phyloP scores from a whole-genome alignment of 1,140 invertebrate species.

The Magallana ariakensis region DNA sequence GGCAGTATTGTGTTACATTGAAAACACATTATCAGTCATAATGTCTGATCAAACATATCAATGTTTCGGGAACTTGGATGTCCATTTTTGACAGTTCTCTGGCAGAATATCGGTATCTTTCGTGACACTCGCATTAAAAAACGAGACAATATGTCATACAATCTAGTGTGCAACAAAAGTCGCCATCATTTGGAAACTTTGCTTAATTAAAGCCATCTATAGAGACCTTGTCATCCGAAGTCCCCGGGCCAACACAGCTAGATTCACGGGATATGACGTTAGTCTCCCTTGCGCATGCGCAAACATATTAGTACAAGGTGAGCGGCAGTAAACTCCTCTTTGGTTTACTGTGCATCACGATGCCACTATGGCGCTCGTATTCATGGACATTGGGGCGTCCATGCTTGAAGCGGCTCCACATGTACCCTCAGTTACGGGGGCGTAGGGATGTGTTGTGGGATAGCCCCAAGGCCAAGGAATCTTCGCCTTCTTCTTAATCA shows the following conservation, averaged over 20 bases:
- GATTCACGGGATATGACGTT: slow-evolving; percentile 53
- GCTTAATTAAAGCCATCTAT: background rate
- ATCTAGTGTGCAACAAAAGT: background rate
- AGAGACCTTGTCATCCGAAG: slow-evolving; percentile 1
- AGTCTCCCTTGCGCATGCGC: slow-evolving; percentile 49
- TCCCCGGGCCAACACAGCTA: slow-evolving; percentile 49
- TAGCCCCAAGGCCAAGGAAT: slow-evolving; percentile 56
- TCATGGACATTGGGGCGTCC: slow-evolving; percentile 54
- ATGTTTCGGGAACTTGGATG: slow-evolving; percentile 2
- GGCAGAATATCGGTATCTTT: background rate
- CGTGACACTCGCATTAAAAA: background rate
- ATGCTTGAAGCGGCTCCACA: slow-evolving; percentile 30
- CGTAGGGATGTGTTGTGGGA: slow-evolving; percentile 29
- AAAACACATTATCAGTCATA: slow-evolving; percentile 21
- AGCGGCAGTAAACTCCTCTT: slow-evolving; percentile 52
- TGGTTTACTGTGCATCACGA: slow-evolving; percentile 52
- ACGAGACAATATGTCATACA: slow-evolving; percentile 23
- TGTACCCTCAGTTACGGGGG: background rate
- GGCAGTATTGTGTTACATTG: background rate
- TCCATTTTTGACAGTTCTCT: slow-evolving; percentile 20
- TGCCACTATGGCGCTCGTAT: slow-evolving; percentile 27
- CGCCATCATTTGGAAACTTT: background rate
- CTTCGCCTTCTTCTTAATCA: slow-evolving; percentile 59
- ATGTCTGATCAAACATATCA: background rate
- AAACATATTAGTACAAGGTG: slow-evolving; percentile 35